Conservation (phyloP, 2,888 invertebrate species). For the Notodonta ziczac region DNA sequence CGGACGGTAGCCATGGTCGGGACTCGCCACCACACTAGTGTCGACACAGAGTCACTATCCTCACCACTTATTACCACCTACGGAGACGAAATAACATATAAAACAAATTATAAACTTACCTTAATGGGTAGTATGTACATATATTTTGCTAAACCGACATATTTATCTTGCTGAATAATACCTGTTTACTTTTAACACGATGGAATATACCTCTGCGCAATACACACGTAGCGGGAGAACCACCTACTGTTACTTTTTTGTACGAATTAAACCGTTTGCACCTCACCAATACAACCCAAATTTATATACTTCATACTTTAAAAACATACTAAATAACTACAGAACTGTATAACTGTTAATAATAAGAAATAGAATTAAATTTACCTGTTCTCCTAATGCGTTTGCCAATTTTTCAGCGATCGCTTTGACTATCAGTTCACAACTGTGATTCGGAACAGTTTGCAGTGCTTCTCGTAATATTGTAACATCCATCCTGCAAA, state of each 20-base stretch:
- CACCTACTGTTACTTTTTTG: too few relatives aligned
- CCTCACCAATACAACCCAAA: too few relatives aligned
- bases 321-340: too few relatives aligned
- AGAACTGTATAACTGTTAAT: too few relatives aligned
- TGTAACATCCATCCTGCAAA: slow-evolving; percentile 80
- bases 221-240: too few relatives aligned
- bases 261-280: too few relatives aligned
- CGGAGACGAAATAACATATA: neutral
- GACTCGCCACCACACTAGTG: slow-evolving; percentile 75
- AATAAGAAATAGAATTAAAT: neutral
- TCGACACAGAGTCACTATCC: slow-evolving; percentile 69
- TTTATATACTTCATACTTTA: too few relatives aligned
- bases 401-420: slow-evolving; percentile 94
- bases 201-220: too few relatives aligned
- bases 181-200: too few relatives aligned
- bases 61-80: slow-evolving; percentile 72
- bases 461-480: slow-evolving; percentile 93
- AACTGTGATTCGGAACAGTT: slow-evolving; percentile 91
- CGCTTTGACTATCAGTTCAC: slow-evolving; percentile 93
- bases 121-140: neutral
- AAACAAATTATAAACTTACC: neutral
- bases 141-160: too few relatives aligned
- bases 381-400: slow-evolving; percentile 90
- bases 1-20: slow-evolving; percentile 75
- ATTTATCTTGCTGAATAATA: neutral